Evolutionary conservation across 1,140 invertebrate species (phyloP), one percentile per base, ranked within the genome.

Genomic region (Panagrolaimus sp.): DNA sequence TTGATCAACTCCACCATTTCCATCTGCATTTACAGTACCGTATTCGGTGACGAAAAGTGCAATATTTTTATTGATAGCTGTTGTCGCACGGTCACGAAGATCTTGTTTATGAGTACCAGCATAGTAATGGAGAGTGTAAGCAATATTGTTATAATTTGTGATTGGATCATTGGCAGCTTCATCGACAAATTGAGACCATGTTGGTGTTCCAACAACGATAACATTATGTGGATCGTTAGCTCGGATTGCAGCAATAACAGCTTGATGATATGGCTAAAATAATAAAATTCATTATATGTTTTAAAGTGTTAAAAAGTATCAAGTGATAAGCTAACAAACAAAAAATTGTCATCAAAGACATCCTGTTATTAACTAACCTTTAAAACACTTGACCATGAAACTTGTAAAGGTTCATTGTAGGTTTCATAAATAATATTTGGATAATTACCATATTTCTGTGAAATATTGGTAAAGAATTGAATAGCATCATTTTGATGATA

Each of bases 11-110:
- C 58, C 44, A 15, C 67, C 70, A 55, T 72, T 63, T 12, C 67
- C 63, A 24, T 63, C 69, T 5, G 67, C 67, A 24, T 68, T 62
- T 15, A 68, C 71, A 28, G 71, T 70, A 10, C 71, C 71, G 10
- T 70, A 70, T 63, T 72, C 71, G 15, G 71, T 72, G 14, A 72
- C 71, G 14, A 72, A 72, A 45, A 72, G 17, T 44, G 69, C n/a
- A 24, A 72, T 26, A 6, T 24, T 24, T 24, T 43, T 28, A 12
- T 63, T 24, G 10, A 64, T 32, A 21, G 32, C 48, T 14, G 45
- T 68, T 46, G 62, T 24, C 6, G 58, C 14, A 26, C 10, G 24
- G 9, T 71, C 43, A 8, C 44, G 32, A n/a, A 46, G 21, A 28
- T 48, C 64, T 67, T 48, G 45, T 38, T 65, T 43, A 14, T 43